Conservation (phyloP, 2,888 invertebrate species). For the Trichopria drosophilae region DNA sequence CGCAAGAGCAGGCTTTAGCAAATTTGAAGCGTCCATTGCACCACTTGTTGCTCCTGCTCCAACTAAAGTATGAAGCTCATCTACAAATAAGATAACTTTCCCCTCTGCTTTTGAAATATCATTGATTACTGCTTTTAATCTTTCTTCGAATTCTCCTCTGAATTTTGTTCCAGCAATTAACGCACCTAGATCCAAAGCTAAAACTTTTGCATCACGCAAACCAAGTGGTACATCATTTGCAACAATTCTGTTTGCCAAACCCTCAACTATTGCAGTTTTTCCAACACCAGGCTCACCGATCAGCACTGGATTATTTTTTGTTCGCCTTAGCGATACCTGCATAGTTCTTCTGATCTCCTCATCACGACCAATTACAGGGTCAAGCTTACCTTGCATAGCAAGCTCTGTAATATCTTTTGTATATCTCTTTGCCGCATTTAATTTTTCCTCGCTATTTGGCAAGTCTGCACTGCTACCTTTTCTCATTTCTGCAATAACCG, state of each 20-base stretch:
- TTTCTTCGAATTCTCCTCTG: constrained; percentile 15
- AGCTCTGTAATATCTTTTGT: constrained; percentile 18
- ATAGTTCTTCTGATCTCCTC: constrained; percentile 16
- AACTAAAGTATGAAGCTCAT: constrained; percentile 18
- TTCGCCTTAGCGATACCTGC: constrained; percentile 7
- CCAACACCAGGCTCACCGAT: constrained; percentile 23
- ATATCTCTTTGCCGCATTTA: constrained; percentile 19
- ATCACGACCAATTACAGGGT: constrained; percentile 23
- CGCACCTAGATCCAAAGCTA: constrained; percentile 12
- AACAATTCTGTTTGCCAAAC: constrained; percentile 11
- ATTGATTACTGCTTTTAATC: constrained; percentile 15
- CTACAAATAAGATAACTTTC: constrained; percentile 15
- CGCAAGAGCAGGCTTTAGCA: constrained; percentile 20
- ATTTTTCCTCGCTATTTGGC: constrained; percentile 16
- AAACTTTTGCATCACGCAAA: constrained; percentile 1
- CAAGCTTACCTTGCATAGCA: constrained; percentile 18
- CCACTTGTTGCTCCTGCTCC: constrained; percentile 14
- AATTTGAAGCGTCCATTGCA: constrained; percentile 15
- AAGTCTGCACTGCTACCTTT: constrained; percentile 17
- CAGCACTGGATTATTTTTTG: constrained; percentile 24
- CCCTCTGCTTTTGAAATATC: constrained; percentile 10
- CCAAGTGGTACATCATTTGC: constrained; percentile 8
- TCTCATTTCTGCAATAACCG: constrained; percentile 16
- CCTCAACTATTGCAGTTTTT: constrained; percentile 23
- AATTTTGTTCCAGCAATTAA: constrained; percentile 13